These are phyloP conservation scores for Aphrocallistes beatrix DNA, from an alignment of 37 sponge, comb jelly and placozoan genomes.

Conservation along the genomic window DNA sequence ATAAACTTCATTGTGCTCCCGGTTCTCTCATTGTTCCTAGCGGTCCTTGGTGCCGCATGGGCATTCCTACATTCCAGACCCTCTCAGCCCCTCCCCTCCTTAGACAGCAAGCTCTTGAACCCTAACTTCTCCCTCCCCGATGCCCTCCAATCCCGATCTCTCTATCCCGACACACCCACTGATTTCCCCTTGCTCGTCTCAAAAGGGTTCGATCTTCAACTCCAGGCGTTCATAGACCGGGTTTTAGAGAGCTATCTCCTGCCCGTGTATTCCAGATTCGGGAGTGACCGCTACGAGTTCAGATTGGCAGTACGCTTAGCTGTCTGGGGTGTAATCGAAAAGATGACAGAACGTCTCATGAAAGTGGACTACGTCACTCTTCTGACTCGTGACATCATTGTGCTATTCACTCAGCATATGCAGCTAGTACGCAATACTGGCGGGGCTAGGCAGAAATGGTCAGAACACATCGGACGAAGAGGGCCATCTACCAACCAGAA, in stretches of 20 bases:
- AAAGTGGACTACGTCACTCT: constrained; percentile 15
- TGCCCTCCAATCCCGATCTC: neutral
- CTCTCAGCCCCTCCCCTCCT: neutral
- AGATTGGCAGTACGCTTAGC: neutral
- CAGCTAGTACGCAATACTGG: neutral
- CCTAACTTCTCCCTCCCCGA: neutral
- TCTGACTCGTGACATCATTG: neutral
- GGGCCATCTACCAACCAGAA: neutral
- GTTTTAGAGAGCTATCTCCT: neutral
- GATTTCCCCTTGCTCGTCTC: neutral
- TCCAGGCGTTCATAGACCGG: neutral
- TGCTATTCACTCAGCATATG: neutral
- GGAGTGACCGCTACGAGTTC: neutral
- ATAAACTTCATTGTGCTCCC: neutral
- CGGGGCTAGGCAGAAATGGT: neutral
- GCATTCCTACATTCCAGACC: neutral
- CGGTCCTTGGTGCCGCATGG: neutral
- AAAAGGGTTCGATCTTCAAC: neutral
- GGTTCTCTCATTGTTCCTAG: neutral
- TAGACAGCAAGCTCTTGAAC: neutral
- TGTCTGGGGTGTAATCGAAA: neutral
- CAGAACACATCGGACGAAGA: neutral
- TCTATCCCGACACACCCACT: neutral
- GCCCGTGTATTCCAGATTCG: neutral
- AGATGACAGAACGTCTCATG: neutral